Conservation (phyloP, 2,113 vertebrate species). For the Albula goreensis region DNA sequence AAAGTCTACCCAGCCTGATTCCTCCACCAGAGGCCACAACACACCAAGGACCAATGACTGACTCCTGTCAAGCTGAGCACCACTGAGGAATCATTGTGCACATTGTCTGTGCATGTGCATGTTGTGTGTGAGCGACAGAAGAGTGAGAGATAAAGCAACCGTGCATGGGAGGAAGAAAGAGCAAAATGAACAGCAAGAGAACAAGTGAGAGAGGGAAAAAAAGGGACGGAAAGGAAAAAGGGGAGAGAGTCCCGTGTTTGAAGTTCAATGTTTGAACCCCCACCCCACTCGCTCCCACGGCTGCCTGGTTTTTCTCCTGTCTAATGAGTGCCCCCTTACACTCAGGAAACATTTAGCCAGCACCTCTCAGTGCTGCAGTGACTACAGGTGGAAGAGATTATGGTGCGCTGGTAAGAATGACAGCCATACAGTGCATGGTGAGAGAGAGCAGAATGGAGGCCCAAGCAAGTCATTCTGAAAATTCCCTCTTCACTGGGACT, state of each 20-base stretch:
- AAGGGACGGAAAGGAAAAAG: neutral
- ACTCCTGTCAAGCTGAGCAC: neutral
- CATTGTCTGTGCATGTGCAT: neutral
- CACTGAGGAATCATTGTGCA: neutral
- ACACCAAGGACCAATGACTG: neutral
- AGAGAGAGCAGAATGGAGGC: neutral
- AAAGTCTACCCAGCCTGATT: neutral
- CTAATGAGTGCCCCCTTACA: neutral
- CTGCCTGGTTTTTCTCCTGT: neutral
- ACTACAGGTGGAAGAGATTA: constrained; percentile 4
- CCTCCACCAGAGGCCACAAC: neutral
- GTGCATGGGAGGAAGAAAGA: too few species aligned
- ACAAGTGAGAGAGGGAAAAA: too few species aligned
- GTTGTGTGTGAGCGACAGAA: neutral
- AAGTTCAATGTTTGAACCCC: neutral
- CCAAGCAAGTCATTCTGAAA: neutral
- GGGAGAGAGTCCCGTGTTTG: neutral
- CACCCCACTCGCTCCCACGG: too few species aligned
- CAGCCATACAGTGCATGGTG: neutral
- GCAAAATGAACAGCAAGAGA: neutral
- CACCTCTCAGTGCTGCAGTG: neutral
- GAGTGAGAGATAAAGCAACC: too few species aligned
- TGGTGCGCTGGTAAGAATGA: neutral
- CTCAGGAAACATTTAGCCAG: constrained; percentile 13
- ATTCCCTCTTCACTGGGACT: neutral